These are phyloP conservation scores for Myanophis thanlyinensis DNA, from an alignment of 2,113 vertebrate genomes.

Conservation along the genomic window DNA sequence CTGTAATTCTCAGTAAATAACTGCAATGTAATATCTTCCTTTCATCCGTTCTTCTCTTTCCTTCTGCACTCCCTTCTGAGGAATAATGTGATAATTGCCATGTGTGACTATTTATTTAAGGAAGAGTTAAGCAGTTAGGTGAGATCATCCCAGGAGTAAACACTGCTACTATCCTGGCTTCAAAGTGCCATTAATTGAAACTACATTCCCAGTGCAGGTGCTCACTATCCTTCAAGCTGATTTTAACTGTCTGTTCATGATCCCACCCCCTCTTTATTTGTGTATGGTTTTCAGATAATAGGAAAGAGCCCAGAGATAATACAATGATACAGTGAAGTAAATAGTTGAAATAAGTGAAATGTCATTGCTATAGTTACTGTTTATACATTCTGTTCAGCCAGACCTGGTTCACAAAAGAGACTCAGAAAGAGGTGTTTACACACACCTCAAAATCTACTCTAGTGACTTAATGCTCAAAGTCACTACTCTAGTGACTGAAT, in stretches of 20 bases:
- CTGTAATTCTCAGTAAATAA: too few relatives aligned
- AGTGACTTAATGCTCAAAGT: not conserved
- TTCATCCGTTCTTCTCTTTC: slow-evolving; percentile 3
- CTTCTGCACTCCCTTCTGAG: slow-evolving; percentile 17
- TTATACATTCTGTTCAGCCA: not conserved
- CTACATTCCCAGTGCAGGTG: slow-evolving; percentile 46
- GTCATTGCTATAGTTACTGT: not conserved
- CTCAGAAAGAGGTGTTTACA: not conserved
- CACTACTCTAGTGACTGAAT: not conserved
- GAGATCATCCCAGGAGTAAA: slow-evolving; percentile 38
- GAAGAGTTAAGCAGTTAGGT: slow-evolving; percentile 37
- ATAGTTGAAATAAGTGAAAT: not conserved
- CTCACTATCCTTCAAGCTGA: slow-evolving; percentile 29
- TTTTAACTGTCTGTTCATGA: slow-evolving; percentile 51
- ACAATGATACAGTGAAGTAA: not conserved
- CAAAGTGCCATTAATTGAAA: not conserved
- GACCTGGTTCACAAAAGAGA: not conserved
- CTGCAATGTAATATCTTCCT: not conserved
- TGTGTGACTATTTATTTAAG: slow-evolving; percentile 55
- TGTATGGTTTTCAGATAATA: slow-evolving; percentile 32
- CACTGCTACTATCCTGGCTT: slow-evolving; percentile 20
- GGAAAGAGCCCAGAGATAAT: not conserved
- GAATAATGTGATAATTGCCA: slow-evolving; percentile 65
- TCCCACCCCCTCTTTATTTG: not conserved
- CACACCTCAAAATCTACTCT: not conserved